Conservation (phyloP, 2,797 vertebrate species). For the Myiotriccus ornatus region DNA sequence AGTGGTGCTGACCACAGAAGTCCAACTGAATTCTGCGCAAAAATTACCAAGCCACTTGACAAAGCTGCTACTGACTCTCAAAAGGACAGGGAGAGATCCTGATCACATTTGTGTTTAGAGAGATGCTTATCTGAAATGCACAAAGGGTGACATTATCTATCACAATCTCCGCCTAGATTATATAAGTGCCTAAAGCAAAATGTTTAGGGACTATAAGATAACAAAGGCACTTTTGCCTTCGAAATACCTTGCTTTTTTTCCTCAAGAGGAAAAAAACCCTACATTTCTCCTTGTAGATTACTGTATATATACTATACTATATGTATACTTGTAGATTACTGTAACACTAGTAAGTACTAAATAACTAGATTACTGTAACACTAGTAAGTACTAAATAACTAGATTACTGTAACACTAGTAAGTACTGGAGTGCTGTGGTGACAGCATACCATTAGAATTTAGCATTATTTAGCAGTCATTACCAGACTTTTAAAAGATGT, state of each 20-base stretch:
- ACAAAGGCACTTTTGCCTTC: background rate
- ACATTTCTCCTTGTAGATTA: background rate
- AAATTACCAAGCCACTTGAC: conserved; percentile 45
- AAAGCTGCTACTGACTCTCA: conserved; percentile 62
- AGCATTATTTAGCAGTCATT: background rate
- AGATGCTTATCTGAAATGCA: conserved; percentile 65
- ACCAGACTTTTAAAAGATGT: background rate
- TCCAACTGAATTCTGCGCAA: conserved; percentile 55
- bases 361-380: background rate
- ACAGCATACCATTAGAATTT: background rate
- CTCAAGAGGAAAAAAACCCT: background rate
- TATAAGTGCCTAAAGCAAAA: conserved; percentile 28
- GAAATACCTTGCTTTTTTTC: background rate
- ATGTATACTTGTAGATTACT: too few relatives aligned
- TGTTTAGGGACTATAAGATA: background rate
- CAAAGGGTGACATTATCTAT: conserved; percentile 63
- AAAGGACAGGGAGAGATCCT: conserved; percentile 59
- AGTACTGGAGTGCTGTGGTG: background rate
- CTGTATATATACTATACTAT: background rate
- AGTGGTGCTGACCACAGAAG: conserved; percentile 48
- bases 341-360: too few relatives aligned
- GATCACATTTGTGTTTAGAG: conserved; percentile 63
- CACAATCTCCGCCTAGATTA: conserved; percentile 46
- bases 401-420: background rate
- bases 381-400: background rate